phyloP scores from a whole-genome alignment of 1,140 invertebrate species.

The Araneus ventricosus region DNA sequence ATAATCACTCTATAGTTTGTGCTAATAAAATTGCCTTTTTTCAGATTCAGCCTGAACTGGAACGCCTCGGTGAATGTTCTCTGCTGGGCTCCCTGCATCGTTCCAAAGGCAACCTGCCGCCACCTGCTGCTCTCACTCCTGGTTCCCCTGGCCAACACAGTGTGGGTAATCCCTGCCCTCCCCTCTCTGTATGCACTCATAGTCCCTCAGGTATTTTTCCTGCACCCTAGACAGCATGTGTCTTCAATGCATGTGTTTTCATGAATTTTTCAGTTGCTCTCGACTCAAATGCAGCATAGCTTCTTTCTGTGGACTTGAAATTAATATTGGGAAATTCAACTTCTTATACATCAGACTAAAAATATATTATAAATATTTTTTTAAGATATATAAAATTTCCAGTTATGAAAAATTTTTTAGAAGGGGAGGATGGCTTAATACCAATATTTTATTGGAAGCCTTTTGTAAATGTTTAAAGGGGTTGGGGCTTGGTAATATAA shows the following conservation, averaged over 20 bases:
- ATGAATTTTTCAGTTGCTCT: background rate
- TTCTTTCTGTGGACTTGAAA: no score
- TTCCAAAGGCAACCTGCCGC: constrained; percentile 60
- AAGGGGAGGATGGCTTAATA: no score
- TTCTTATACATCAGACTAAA: no score
- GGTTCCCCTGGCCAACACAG: constrained; percentile 75
- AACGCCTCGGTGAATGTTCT: constrained; percentile 60
- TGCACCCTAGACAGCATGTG: constrained; percentile 71
- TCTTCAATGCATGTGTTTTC: constrained; percentile 56
- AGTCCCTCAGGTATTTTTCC: constrained; percentile 76
- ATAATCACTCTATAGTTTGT: no score
- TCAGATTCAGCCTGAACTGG: constrained; percentile 72
- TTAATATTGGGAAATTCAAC: no score
- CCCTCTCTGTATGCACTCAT: constrained; percentile 75
- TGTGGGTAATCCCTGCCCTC: constrained; percentile 75
- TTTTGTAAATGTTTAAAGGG: no score
- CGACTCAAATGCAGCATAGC: constrained; percentile 13
- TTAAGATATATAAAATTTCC: no score
- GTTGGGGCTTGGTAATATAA: no score
- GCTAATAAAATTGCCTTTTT: background rate
- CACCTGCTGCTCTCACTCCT: constrained; percentile 65
- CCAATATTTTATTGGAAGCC: no score
- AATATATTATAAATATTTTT: no score
- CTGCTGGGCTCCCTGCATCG: constrained; percentile 50
- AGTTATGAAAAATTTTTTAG: no score